Evolutionary conservation across 2,797 vertebrate genomes (phyloP), one percentile per base, ranked within the genome.

Genomic region (Urophycis tenuis): DNA sequence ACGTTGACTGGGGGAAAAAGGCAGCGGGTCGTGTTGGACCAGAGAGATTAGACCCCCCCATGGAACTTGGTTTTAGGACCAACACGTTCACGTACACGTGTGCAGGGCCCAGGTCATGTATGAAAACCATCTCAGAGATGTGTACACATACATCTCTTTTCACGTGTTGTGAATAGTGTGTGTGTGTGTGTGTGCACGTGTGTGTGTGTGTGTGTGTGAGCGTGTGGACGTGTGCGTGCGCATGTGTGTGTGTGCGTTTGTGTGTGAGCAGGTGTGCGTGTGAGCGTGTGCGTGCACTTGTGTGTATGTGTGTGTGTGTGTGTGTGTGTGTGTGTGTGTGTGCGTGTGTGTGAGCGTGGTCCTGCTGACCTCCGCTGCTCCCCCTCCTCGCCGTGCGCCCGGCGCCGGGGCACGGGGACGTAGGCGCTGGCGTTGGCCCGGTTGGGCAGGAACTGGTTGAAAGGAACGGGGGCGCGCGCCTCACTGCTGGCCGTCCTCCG

Each of bases 371-470:
- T 98, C 79, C 95, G 93, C 33, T 96, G 91, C 77, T 95, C 96
- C 70, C 95, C 95, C 19, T 94, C 92, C 19, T 97, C 96, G 0
- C 91, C 83, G 72, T 94, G 94, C 81, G 95, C 94, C 87, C 94
- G 98, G 74, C 96, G 93, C 33, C 97, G 92, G 0, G 96, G 93
- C 15, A 93, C 89, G 0, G 95, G 96, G 80, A 98, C 81, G n/a
- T 97, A 99, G 82, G 93, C 91, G 33, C 93, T 94, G 92, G 95
- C 95, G 80, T 98, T 99, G 85, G 91, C 93, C 83, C 97, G 96
- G 90, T 98, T 99, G 0, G 97, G 98, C 82, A 99, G 96, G 90
- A 98, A 99, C 92, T 99, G 97, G 90, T 99, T 99, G 82, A 99
- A 99, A 87, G 95, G 95, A 91, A 97, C 88, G 81, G 93, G 92